Percentiles rank a stretch among this genome's conserved stretches.
phyloP scores from a whole-genome alignment of 2,113 vertebrate genomes.

The Hirundichthys speculiger region DNA sequence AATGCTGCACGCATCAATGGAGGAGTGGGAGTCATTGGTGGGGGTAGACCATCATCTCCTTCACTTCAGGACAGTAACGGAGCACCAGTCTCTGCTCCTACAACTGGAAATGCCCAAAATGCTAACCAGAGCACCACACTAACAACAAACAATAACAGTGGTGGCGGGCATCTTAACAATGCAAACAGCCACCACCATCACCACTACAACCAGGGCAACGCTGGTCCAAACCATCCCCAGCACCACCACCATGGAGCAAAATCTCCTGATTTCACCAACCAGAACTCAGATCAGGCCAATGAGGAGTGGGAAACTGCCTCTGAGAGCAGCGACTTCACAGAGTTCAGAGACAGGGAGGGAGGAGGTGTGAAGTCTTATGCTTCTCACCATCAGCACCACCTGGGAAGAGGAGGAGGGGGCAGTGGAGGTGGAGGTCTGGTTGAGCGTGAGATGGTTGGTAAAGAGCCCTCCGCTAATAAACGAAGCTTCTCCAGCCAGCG shows the following conservation, averaged over 20 bases:
- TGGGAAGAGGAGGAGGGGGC: conserved; percentile 70
- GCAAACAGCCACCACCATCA: conserved; percentile 77
- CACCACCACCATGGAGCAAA: conserved; percentile 87
- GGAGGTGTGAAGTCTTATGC: conserved; percentile 70
- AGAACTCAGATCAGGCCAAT: conserved; percentile 95
- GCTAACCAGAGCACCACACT: conserved; percentile 70
- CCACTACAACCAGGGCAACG: conserved; percentile 77
- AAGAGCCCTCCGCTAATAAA: conserved; percentile 84
- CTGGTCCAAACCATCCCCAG: conserved; percentile 65
- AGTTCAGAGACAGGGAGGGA: conserved; percentile 85
- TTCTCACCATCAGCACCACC: conserved; percentile 78
- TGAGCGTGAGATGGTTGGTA: conserved; percentile 79
- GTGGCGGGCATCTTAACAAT: conserved; percentile 62
- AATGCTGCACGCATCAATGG: conserved; percentile 86
- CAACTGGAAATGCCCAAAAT: conserved; percentile 58
- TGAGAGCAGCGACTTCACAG: conserved; percentile 93
- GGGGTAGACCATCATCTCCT: conserved; percentile 67
- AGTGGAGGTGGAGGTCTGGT: conserved; percentile 67
- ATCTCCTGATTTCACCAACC: conserved; percentile 92
- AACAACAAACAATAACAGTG: conserved; percentile 64
- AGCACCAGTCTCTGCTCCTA: conserved; percentile 42
- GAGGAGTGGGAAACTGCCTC: conserved; percentile 95
- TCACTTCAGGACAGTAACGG: conserved; percentile 73
- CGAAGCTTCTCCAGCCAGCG: conserved; percentile 93
- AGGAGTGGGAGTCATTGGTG: conserved; percentile 71